Evolutionary conservation across 2,113 vertebrate genomes (phyloP).

Genomic region (Rhinichthys klamathensis): DNA sequence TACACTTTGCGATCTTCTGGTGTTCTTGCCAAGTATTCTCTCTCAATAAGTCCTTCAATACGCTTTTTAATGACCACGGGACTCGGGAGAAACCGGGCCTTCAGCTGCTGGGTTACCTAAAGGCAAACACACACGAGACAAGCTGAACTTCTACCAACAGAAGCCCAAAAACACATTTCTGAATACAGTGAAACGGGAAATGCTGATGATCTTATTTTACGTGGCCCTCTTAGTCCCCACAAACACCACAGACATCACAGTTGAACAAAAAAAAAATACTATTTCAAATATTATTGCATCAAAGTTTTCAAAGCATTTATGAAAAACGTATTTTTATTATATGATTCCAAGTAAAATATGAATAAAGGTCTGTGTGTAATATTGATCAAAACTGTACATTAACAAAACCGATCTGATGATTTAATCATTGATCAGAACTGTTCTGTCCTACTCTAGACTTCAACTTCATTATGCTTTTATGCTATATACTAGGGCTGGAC

Average conservation of each 20-base stretch:
- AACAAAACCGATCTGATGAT: no score
- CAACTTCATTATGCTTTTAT: no score
- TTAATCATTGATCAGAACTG: no score
- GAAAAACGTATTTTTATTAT: no score
- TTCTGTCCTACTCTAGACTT: no score
- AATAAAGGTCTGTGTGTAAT: no score
- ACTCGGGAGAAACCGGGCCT: slow-evolving; percentile 97
- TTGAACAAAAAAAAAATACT: no score
- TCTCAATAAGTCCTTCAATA: slow-evolving; percentile 99
- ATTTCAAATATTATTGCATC: no score
- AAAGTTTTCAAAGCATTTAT: no score
- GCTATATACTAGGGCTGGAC: no score
- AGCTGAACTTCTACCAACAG: not conserved
- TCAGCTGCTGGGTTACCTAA: slow-evolving; percentile 98
- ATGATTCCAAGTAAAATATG: no score
- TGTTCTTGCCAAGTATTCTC: slow-evolving; percentile 99
- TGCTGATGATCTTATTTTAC: not conserved
- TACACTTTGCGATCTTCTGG: slow-evolving; percentile 99
- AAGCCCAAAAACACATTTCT: not conserved
- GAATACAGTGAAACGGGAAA: not conserved
- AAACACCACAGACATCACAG: not conserved
- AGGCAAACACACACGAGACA: slow-evolving; percentile 19
- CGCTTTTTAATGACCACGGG: slow-evolving; percentile 99
- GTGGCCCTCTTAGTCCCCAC: not conserved
- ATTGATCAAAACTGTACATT: no score